phyloP scores from a whole-genome alignment of 2,888 invertebrate species.

The Aphrophora alni region DNA sequence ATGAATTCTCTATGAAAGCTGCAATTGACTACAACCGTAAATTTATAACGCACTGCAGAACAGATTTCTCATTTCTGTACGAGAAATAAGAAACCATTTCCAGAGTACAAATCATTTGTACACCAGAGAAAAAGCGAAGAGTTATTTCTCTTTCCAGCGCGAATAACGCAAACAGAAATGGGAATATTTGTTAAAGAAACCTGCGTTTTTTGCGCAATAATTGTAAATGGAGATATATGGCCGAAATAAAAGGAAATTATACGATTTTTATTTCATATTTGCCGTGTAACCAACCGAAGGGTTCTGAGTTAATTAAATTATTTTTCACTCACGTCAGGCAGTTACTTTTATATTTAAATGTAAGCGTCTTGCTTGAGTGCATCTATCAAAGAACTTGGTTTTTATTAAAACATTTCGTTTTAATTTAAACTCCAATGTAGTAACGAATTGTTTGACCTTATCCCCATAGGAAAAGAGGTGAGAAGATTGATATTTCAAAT shows the following conservation, averaged over 20 bases:
- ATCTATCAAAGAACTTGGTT: not conserved
- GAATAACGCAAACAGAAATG: not conserved
- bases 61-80: slow-evolving; percentile 5
- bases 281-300: not conserved
- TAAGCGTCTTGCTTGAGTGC: not conserved
- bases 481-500: not conserved
- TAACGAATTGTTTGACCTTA: not conserved
- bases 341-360: not conserved
- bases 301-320: not conserved
- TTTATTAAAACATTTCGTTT: not conserved
- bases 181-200: not conserved
- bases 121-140: not conserved
- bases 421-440: not conserved
- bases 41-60: not conserved
- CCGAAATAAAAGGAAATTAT: not conserved
- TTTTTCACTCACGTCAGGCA: not conserved
- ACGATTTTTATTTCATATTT: not conserved
- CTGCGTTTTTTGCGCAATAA: not conserved
- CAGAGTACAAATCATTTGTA: not conserved
- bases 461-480: not conserved
- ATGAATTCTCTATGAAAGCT: not conserved
- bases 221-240: not conserved
- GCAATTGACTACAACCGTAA: not conserved
- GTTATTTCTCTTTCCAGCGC: not conserved
- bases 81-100: not conserved